These are phyloP conservation scores for Noctua pronuba DNA, from an alignment of 2,888 invertebrate genomes.

Conservation along the genomic window DNA sequence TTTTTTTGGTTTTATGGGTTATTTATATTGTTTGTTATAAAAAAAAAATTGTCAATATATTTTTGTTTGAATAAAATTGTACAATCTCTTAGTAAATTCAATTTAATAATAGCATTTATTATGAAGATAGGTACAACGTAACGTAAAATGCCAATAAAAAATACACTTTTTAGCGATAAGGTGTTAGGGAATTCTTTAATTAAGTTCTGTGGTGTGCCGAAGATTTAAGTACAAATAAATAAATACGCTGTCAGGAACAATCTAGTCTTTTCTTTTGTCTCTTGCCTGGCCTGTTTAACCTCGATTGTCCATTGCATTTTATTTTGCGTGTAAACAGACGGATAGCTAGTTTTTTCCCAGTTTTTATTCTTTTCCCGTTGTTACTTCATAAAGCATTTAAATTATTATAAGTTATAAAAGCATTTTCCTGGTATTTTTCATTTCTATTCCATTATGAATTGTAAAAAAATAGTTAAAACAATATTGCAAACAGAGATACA, in stretches of 20 bases:
- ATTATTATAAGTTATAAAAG: not conserved
- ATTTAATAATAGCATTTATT: too few species aligned
- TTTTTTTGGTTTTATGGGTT: not conserved
- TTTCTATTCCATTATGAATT: not conserved
- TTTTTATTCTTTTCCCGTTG: not conserved
- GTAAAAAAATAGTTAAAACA: not conserved
- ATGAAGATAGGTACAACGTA: too few species aligned
- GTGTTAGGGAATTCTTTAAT: not conserved
- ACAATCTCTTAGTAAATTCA: too few species aligned
- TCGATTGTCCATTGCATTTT: constrained; percentile 16
- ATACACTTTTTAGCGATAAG: not conserved
- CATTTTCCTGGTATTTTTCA: not conserved
- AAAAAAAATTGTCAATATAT: too few species aligned
- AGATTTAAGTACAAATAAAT: not conserved
- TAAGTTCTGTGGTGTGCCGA: not conserved
- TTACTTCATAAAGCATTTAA: not conserved
- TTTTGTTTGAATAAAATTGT: too few species aligned
- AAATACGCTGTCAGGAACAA: not conserved
- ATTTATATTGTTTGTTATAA: not conserved
- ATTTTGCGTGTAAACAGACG: constrained; percentile 23
- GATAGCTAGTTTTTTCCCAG: not conserved
- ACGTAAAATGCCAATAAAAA: not conserved
- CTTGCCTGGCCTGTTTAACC: constrained; percentile 7
- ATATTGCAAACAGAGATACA: not conserved
- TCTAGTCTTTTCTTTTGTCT: constrained; percentile 12